phyloP scores from a whole-genome alignment of 2,888 invertebrate species.

The Drosophila hamatofila region DNA sequence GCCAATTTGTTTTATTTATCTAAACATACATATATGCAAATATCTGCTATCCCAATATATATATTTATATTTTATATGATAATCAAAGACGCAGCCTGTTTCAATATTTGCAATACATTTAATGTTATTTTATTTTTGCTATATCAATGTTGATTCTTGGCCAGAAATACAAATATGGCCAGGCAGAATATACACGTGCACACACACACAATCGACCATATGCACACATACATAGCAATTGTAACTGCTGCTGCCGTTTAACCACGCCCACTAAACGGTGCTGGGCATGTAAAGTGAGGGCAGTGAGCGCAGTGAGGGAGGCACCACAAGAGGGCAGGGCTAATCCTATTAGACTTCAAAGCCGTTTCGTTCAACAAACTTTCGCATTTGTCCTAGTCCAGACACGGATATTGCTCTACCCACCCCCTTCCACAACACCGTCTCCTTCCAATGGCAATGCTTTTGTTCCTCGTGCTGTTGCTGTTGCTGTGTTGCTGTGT shows the following conservation, averaged over 20 bases:
- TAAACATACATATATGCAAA: not conserved
- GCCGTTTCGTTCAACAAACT: slow-evolving; percentile 72
- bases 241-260: slow-evolving; percentile 50
- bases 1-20: slow-evolving; percentile 15
- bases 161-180: slow-evolving; percentile 22
- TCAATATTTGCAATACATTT: slow-evolving; percentile 68
- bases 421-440: not conserved
- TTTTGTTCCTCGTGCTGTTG: not conserved
- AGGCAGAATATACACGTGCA: slow-evolving; percentile 9
- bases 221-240: slow-evolving; percentile 26
- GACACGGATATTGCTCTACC: slow-evolving; percentile 9
- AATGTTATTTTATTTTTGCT: slow-evolving; percentile 52
- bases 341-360: slow-evolving; percentile 82
- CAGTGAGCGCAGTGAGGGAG: not conserved
- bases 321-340: slow-evolving; percentile 22
- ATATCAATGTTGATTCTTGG: slow-evolving; percentile 45
- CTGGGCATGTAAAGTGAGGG: slow-evolving; percentile 1
- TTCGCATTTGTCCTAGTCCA: slow-evolving; percentile 55
- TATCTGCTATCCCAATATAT: slow-evolving; percentile 6
- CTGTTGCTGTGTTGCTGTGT: no score
- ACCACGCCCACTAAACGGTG: slow-evolving; percentile 48
- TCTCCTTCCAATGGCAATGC: slow-evolving; percentile 3
- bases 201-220: slow-evolving; percentile 19
- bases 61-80: slow-evolving; percentile 16
- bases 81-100: slow-evolving; percentile 39